Evolutionary conservation across 1,140 invertebrate genomes (phyloP).

Genomic region (Drosophila oshimai): DNA sequence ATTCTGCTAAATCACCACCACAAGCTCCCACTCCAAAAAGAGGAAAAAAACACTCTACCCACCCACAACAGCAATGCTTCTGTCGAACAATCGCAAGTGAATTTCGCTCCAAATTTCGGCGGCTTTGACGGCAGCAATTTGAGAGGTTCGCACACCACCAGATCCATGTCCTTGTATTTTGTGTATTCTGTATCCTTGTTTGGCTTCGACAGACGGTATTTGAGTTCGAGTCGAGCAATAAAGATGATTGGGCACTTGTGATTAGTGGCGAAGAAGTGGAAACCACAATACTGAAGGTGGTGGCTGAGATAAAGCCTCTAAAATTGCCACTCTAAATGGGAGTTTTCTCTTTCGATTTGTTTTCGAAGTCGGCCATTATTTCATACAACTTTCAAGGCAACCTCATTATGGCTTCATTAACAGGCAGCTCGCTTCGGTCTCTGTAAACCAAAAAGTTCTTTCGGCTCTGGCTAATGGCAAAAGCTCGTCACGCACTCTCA

Average conservation of each 20-base stretch:
- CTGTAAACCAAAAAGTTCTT: slow-evolving; percentile 28
- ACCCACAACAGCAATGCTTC: slow-evolving; percentile 1
- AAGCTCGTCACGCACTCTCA: slow-evolving; percentile 50
- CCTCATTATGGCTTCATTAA: slow-evolving; percentile 62
- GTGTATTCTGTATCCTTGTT: slow-evolving; percentile 14
- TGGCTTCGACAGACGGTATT: slow-evolving; percentile 26
- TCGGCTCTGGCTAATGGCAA: slow-evolving; percentile 54
- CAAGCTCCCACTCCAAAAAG: background rate
- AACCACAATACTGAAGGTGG: slow-evolving; percentile 8
- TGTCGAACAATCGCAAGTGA: slow-evolving; percentile 68
- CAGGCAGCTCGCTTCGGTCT: slow-evolving; percentile 8
- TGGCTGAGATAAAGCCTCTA: slow-evolving; percentile 2
- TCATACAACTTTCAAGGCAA: slow-evolving; percentile 14
- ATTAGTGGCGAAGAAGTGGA: slow-evolving; percentile 43
- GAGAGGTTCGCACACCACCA: background rate
- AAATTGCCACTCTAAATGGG: background rate
- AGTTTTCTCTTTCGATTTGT: background rate
- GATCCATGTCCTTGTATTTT: slow-evolving; percentile 16
- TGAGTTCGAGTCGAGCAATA: slow-evolving; percentile 46
- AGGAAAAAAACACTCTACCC: background rate
- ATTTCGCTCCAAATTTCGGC: slow-evolving; percentile 34
- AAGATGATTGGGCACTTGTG: slow-evolving; percentile 67
- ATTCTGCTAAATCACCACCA: slow-evolving; percentile 3
- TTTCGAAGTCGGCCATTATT: slow-evolving; percentile 11
- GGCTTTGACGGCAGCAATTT: slow-evolving; percentile 23